These are phyloP conservation scores for Agrotis exclamationis DNA, from an alignment of 2,888 invertebrate genomes.

Conservation along the genomic window DNA sequence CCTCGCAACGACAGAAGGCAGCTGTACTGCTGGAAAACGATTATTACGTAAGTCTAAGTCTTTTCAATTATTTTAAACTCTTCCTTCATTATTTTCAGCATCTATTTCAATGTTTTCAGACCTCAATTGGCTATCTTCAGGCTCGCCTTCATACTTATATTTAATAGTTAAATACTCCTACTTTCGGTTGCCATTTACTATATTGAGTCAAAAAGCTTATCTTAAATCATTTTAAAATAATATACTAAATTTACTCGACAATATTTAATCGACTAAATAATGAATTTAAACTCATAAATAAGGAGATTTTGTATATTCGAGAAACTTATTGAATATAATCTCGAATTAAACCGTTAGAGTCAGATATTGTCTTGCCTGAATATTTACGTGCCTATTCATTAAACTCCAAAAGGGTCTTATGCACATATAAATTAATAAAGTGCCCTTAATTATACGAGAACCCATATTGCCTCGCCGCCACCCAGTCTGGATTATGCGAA, in stretches of 20 bases:
- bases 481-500: slow-evolving; percentile 84
- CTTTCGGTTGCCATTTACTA: slow-evolving; percentile 5
- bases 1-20: slow-evolving; percentile 85
- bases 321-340: slow-evolving; percentile 24
- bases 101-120: background rate
- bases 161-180: background rate
- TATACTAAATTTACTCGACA: slow-evolving; percentile 6
- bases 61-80: slow-evolving; percentile 27
- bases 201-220: background rate
- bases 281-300: slow-evolving; percentile 9
- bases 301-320: slow-evolving; percentile 6
- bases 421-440: slow-evolving; percentile 54
- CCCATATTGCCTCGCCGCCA: slow-evolving; percentile 83
- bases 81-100: background rate
- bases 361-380: slow-evolving; percentile 26
- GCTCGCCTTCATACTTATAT: no score
- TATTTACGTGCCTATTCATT: slow-evolving; percentile 42
- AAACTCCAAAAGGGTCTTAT: slow-evolving; percentile 42
- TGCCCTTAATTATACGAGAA: slow-evolving; percentile 57
- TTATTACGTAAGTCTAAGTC: slow-evolving; percentile 84
- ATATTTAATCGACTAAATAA: slow-evolving; percentile 16
- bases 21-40: slow-evolving; percentile 86
- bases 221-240: slow-evolving; percentile 4
- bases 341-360: slow-evolving; percentile 24
- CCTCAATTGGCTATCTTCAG: slow-evolving; percentile 10